A percentile compares a stretch with the other conserved stretches of the same genome.
These are phyloP conservation scores for Chascanopsetta lugubris DNA, from an alignment of 2,113 vertebrate species.

Conservation along the genomic window DNA sequence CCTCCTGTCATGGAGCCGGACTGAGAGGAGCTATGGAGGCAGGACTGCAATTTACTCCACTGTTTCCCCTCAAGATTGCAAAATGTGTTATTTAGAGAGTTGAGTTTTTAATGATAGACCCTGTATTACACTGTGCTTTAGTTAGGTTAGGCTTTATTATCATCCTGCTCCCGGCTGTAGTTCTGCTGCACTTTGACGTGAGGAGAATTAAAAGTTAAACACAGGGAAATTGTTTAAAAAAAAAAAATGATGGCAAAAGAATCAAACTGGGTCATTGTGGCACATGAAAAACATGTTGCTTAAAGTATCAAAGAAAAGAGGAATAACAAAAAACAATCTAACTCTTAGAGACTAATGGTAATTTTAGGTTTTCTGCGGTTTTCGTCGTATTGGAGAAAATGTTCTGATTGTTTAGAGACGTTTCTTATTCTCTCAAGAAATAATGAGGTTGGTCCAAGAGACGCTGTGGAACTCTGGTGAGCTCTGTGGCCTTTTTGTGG, in stretches of 20 bases:
- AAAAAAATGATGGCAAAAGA: neutral
- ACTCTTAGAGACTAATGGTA: too few relatives aligned
- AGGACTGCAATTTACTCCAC: constrained; percentile 4
- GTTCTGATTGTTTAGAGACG: too few relatives aligned
- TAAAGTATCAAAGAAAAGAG: neutral
- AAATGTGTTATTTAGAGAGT: constrained; percentile 18
- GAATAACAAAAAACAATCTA: neutral
- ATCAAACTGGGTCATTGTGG: neutral
- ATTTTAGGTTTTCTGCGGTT: too few relatives aligned
- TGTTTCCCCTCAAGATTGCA: constrained; percentile 31
- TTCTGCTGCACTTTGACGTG: constrained; percentile 16
- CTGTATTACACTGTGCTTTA: constrained; percentile 50
- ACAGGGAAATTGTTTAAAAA: neutral
- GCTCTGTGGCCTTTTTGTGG: too few relatives aligned
- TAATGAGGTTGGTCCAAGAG: neutral
- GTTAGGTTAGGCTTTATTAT: too few relatives aligned
- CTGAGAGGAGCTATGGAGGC: constrained; percentile 16
- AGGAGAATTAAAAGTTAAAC: constrained; percentile 8
- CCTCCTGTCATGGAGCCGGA: constrained; percentile 2
- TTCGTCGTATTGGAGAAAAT: too few relatives aligned
- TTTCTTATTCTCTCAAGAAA: neutral
- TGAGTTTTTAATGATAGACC: too few relatives aligned
- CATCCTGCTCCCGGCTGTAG: too few relatives aligned
- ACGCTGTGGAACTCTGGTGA: neutral
- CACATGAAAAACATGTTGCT: neutral